Evolutionary conservation across 1,140 invertebrate species (phyloP), one percentile per base, ranked within the genome.

Genomic region (Pogonomyrmex californicus): DNA sequence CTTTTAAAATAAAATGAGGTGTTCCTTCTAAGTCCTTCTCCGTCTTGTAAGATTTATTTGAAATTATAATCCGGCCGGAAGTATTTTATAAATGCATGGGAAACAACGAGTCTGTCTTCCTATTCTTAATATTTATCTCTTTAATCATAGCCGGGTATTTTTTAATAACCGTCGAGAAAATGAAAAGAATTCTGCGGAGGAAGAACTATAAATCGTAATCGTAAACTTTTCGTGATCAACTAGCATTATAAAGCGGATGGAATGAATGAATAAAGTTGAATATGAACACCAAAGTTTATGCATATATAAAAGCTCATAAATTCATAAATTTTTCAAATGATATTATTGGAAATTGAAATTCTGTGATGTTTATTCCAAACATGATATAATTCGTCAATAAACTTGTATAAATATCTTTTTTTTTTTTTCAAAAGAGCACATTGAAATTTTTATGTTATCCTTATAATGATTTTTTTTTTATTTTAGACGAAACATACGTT

Each of bases 11-110:
- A 41, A 62, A 77, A 33, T 30, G 44, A 60, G 63, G 14, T 17
- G n/a, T 14, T 51, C 33, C 23, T 60, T 49, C 30, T 62, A 41
- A 49, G 23, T 81, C 12, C 47, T 44, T 60, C 33, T 56, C 30
- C 33, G 56, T 38, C 58, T 54, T 17, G 14, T 36, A 10, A 6
- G 30, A 56, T 49, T 10, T 79, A 89, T 81, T 86, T 86, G 41
- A 78, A 56, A 79, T 60, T 77, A 75, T 68, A 86, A 88, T 79
- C 36, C n/a, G 30, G 66, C 17, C 56, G 49, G 79, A 77, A 89
- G 85, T 66, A 54, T 75, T 73, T 83, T 47, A 83, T 58, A 83
- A 83, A 36, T 73, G 54, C 54, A 75, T 83, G 79, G 44, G 56
- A 83, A 83, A 62, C 41, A n/a, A 70, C 79, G 56, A 60, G 23